Base-by-base conservation (phyloP, 2,888 invertebrate species). In the Nipponacmea schrenckii region DNA sequence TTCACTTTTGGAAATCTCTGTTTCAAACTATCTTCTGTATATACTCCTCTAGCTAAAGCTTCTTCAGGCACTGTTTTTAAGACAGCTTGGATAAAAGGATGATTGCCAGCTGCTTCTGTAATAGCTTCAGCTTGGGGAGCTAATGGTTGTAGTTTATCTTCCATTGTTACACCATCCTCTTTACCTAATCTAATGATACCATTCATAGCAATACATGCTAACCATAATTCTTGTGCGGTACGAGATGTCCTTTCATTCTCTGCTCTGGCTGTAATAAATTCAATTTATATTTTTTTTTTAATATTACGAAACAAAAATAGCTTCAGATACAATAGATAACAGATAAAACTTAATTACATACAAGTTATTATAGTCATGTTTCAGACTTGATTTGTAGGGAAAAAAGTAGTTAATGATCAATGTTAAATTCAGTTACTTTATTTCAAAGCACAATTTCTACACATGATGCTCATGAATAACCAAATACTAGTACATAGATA, bases 201-300 rank as follows among this genome's bases (percentile, higher is more conserved):
- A 84, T 94, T 92, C 50, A 98, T 90, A 2, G 96, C 93, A 84
- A 97, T 96, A 83, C 96, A 96, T 0, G 98, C 96, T 78, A 96
- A 93, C 98, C 98, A 98, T 79, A 98, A 91, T 44, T 95, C 92
- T 89, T 97, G 96, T 0, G 96, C 94, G 39, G 86, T 83, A 31
- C 88, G 83, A 12, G 90, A 90, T 64, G 88, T 85, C 70, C 88
- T 86, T 79, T 91, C 90, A 67, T 78, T 77, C 50, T 87, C 87
- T 17, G 89, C 89, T 27, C 88, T 84, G 14, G 80, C 89, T 89
- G 80, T 27, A 81, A 79, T 31, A 10, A 7, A 39, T 39, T 8
- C 10, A 39, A 39, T 66, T 62, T 65, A 68, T 68, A 45, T 26
- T 44, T 46, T 24, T 14, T 10, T n/a, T 4, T 20, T 20, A 20